Evolutionary conservation across 2,113 vertebrate species (phyloP).

Genomic region (Ceyx margarethae): DNA sequence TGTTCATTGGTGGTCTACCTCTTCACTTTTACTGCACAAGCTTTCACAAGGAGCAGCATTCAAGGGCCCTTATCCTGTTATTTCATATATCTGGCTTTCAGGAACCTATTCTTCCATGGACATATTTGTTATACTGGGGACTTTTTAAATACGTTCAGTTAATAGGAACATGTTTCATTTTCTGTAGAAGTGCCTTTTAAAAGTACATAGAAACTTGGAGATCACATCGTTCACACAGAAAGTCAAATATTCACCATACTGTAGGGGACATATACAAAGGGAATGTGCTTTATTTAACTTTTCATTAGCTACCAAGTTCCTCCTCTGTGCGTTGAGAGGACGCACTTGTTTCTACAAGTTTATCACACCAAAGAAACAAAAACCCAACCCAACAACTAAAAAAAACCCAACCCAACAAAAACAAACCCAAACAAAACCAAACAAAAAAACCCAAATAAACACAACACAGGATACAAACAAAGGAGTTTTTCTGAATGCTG

Average conservation of each 20-base stretch:
- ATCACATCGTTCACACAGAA: background rate
- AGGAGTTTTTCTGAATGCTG: background rate
- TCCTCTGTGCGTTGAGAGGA: background rate
- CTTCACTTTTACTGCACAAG: background rate
- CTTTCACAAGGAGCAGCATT: background rate
- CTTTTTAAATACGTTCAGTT: background rate
- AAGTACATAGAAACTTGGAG: background rate
- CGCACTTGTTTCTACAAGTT: background rate
- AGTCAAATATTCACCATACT: background rate
- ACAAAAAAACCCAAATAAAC: background rate
- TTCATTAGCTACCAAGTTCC: background rate
- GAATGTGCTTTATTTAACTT: background rate
- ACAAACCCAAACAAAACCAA: background rate
- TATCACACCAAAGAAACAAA: background rate
- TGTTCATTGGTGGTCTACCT: conserved; percentile 38
- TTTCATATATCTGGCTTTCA: background rate
- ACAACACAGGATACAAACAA: background rate
- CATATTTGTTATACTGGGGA: background rate
- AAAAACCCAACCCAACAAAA: no score
- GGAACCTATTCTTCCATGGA: background rate
- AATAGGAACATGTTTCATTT: background rate
- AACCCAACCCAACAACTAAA: no score
- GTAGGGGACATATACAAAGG: background rate
- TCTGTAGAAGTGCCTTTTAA: background rate
- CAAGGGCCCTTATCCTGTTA: background rate